Evolutionary conservation across 2,888 invertebrate species (phyloP).

Genomic region (Conistra vaccinii): DNA sequence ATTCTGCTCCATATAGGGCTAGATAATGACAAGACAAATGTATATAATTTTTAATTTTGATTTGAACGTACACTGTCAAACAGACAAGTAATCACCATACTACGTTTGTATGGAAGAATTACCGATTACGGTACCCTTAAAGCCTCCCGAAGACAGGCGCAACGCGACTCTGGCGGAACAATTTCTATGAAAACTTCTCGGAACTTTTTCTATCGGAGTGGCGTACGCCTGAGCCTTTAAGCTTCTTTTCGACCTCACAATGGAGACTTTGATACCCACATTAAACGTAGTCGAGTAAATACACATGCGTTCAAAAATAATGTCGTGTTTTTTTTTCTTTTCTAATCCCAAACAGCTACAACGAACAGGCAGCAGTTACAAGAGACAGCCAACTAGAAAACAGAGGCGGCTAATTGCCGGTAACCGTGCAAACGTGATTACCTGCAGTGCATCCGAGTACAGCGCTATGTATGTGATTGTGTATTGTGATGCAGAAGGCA

Average conservation of each 20-base stretch:
- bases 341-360: constrained; percentile 34
- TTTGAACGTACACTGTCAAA: too few relatives aligned
- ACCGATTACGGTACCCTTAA: too few relatives aligned
- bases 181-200: too few relatives aligned
- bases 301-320: background rate
- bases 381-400: constrained; percentile 67
- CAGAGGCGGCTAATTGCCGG: constrained; percentile 80
- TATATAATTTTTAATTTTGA: too few relatives aligned
- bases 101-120: too few relatives aligned
- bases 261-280: background rate
- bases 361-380: constrained; percentile 43
- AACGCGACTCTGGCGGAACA: too few relatives aligned
- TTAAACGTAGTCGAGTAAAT: background rate
- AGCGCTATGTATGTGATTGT: constrained; percentile 32
- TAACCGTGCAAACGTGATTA: constrained; percentile 79
- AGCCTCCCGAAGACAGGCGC: too few relatives aligned
- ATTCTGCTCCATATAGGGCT: too few relatives aligned
- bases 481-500: constrained; percentile 18
- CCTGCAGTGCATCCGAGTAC: constrained; percentile 54
- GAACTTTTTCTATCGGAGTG: too few relatives aligned
- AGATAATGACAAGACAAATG: too few relatives aligned
- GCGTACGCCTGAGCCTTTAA: too few relatives aligned
- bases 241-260: background rate
- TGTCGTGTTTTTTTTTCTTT: constrained; percentile 4
- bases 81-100: too few relatives aligned